These are phyloP conservation scores for Chondrosia reniformis DNA, from an alignment of 37 sponge, comb jelly and placozoan genomes.

Conservation along the genomic window DNA sequence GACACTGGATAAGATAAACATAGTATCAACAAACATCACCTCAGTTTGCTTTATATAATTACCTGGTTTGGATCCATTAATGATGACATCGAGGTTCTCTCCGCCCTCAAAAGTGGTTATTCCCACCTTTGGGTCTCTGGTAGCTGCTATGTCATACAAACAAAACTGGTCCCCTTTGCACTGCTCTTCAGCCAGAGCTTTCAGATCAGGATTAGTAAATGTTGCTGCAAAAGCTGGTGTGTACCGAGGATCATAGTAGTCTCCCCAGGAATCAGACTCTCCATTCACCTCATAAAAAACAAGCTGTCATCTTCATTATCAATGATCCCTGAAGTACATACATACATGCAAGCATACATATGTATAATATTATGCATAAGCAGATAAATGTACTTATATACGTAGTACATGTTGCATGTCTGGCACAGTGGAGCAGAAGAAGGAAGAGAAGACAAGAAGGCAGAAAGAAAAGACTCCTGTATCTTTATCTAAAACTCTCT, in stretches of 20 bases:
- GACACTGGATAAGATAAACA: background rate
- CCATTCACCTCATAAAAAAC: slow-evolving; percentile 44
- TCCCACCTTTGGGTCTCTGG: slow-evolving; percentile 43
- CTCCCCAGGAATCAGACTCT: slow-evolving; percentile 31
- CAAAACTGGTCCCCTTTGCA: slow-evolving; percentile 52
- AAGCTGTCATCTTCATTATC: no score
- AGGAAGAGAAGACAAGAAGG: no score
- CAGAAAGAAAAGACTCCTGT: no score
- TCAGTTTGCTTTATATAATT: no score
- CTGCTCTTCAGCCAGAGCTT: slow-evolving; percentile 30
- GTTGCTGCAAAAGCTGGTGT: slow-evolving; percentile 41
- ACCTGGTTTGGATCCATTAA: slow-evolving; percentile 50
- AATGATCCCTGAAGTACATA: no score
- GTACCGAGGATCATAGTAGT: slow-evolving; percentile 44
- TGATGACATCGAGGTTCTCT: slow-evolving; percentile 19
- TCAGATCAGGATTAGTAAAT: slow-evolving; percentile 33
- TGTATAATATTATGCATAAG: no score
- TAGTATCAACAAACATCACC: no score
- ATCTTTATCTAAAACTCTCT: no score
- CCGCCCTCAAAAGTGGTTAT: slow-evolving; percentile 35
- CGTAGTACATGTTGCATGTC: no score
- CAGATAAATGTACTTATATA: no score
- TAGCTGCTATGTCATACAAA: slow-evolving; percentile 61
- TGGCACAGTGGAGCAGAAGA: no score
- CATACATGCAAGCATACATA: no score